Conservation (phyloP, 2,113 vertebrate species). For the Clinocottus analis region DNA sequence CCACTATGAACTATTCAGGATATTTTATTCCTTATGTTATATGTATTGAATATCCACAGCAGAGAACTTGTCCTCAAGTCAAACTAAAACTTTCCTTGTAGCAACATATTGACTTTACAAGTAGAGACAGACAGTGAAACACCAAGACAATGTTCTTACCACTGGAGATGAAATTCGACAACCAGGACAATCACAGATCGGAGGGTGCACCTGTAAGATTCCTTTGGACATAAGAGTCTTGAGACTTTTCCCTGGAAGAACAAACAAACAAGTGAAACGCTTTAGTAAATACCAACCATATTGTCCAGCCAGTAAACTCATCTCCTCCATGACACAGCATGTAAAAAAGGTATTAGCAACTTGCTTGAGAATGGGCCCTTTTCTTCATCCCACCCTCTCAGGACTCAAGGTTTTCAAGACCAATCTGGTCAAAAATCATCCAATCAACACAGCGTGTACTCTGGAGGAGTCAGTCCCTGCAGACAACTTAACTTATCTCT, state of each 20-base stretch:
- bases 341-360: neutral
- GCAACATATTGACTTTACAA: neutral
- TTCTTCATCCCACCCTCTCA: slow-evolving; percentile 11
- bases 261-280: slow-evolving; percentile 24
- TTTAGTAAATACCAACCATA: slow-evolving; percentile 10
- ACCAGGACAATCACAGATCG: slow-evolving; percentile 99
- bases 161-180: slow-evolving; percentile 99
- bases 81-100: neutral
- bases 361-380: neutral
- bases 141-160: slow-evolving; percentile 86
- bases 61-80: neutral
- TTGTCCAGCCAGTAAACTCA: neutral
- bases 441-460: neutral
- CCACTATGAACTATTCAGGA: neutral
- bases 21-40: neutral
- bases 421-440: neutral
- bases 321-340: slow-evolving; percentile 10
- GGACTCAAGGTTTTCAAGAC: neutral
- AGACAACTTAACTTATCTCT: slow-evolving; percentile 13
- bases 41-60: neutral
- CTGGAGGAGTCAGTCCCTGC: neutral
- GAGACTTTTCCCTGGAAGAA: slow-evolving; percentile 94
- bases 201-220: slow-evolving; percentile 99
- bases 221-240: slow-evolving; percentile 99
- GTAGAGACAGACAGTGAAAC: neutral